Evolutionary conservation across 2,113 vertebrate species (phyloP).

Genomic region (Planiliza haematocheilus): DNA sequence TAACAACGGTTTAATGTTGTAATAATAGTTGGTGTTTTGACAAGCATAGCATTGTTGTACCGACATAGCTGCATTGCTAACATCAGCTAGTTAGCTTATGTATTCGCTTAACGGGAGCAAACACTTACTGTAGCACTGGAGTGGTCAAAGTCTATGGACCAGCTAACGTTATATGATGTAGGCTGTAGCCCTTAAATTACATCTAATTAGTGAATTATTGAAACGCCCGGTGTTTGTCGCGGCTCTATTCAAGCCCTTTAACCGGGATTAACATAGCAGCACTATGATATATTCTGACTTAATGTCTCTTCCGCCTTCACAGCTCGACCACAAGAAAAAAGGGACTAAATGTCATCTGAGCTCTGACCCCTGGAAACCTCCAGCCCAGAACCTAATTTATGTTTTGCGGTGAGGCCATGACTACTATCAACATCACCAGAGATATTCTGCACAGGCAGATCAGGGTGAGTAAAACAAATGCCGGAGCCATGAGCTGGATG

Average conservation of each 20-base stretch:
- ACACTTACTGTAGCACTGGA: background rate
- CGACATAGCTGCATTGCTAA: conserved; percentile 34
- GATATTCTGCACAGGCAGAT: conserved; percentile 93
- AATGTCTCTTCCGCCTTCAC: conserved; percentile 16
- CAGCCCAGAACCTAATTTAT: conserved; percentile 69
- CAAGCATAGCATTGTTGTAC: background rate
- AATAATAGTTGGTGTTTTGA: background rate
- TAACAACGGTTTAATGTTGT: background rate
- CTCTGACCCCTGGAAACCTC: conserved; percentile 72
- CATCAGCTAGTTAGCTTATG: conserved; percentile 46
- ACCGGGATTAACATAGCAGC: background rate
- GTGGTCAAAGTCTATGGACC: conserved; percentile 6
- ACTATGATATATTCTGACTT: background rate
- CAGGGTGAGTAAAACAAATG: conserved; percentile 70
- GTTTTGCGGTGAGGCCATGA: conserved; percentile 87
- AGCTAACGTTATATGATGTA: background rate
- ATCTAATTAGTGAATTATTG: background rate
- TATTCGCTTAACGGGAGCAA: conserved; percentile 30
- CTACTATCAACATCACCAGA: conserved; percentile 92
- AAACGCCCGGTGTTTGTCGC: background rate
- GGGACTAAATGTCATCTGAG: conserved; percentile 84
- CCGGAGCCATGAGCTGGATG: background rate
- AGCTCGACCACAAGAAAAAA: conserved; percentile 33
- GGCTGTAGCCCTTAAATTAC: background rate
- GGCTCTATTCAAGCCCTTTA: too few species aligned